phyloP scores from a whole-genome alignment of 2,888 invertebrate species.

The Herminia tarsipennalis region DNA sequence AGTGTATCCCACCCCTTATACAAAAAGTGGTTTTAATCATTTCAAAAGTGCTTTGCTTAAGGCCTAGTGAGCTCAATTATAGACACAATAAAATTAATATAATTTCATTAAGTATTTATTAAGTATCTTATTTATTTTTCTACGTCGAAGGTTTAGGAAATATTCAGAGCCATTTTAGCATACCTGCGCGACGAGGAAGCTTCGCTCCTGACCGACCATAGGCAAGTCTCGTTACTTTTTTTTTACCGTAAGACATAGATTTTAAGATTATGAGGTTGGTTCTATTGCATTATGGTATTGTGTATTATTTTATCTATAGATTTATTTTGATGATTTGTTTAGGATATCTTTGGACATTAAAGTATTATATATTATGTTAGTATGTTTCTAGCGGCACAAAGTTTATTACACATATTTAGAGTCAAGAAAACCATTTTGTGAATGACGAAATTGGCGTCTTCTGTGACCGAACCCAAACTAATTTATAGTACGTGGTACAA shows the following conservation, averaged over 20 bases:
- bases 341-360: no score
- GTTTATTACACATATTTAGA: no score
- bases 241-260: constrained; percentile 81
- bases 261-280: constrained; percentile 59
- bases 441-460: no score
- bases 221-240: constrained; percentile 76
- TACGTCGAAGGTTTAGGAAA: constrained; percentile 68
- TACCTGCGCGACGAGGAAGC: constrained; percentile 48
- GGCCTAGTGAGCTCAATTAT: constrained; percentile 29
- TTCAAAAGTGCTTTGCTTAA: neutral
- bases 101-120: constrained; percentile 45
- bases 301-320: constrained; percentile 6
- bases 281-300: constrained; percentile 11
- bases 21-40: neutral
- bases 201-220: constrained; percentile 61
- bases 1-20: neutral
- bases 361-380: no score
- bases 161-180: constrained; percentile 65
- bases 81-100: constrained; percentile 50
- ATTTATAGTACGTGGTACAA: no score
- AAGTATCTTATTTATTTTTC: constrained; percentile 76
- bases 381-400: no score
- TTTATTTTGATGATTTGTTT: neutral
- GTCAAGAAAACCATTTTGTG: no score
- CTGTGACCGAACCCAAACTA: no score